Conservation (phyloP, 2,797 vertebrate species). For the Mus minutoides region DNA sequence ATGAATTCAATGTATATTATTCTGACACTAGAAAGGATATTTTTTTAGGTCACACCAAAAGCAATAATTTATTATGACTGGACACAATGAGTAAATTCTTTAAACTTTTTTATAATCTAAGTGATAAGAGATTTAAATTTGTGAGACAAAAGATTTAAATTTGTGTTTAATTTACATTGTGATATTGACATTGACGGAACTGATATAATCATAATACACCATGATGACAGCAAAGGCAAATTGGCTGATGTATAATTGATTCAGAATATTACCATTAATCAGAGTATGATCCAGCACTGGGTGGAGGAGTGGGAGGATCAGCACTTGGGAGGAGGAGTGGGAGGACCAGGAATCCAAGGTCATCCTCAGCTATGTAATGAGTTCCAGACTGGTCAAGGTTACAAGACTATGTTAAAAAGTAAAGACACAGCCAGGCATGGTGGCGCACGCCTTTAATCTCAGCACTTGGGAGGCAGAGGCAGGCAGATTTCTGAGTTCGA, state of each 20-base stretch:
- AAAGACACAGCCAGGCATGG: no score
- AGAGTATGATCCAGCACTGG: background rate
- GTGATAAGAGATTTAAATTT: background rate
- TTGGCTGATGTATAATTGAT: background rate
- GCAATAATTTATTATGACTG: background rate
- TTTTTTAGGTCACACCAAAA: background rate
- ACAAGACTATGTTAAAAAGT: no score
- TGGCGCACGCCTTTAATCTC: no score
- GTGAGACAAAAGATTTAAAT: conserved; percentile 1
- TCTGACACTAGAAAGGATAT: background rate
- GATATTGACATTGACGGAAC: background rate
- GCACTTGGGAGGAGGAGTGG: background rate
- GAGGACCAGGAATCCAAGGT: background rate
- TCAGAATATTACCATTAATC: background rate
- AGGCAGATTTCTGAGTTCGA: no score
- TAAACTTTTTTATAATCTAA: background rate
- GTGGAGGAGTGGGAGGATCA: background rate
- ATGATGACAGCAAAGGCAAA: background rate
- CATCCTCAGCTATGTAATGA: background rate
- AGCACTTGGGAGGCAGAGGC: no score
- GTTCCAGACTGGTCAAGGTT: background rate
- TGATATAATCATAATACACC: background rate
- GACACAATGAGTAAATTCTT: background rate
- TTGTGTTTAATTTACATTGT: background rate
- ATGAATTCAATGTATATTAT: background rate